Evolutionary conservation across 2,113 vertebrate genomes (phyloP).

Genomic region (Corythornis vintsioides): DNA sequence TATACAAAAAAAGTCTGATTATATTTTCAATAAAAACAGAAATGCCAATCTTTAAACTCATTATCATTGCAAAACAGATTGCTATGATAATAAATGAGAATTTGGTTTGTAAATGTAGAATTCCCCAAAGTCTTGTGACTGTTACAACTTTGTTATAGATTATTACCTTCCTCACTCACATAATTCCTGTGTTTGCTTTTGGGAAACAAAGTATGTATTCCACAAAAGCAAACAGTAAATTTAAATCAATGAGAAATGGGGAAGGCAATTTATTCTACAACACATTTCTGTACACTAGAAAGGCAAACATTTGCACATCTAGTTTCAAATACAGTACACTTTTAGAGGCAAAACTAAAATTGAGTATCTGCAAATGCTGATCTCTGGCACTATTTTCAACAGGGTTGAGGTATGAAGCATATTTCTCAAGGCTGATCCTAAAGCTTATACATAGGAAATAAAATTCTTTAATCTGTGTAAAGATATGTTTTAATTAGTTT

Average conservation of each 20-base stretch:
- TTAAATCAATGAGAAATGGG: not conserved
- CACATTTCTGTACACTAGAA: rapidly evolving
- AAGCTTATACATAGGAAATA: not conserved
- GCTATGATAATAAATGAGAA: not conserved
- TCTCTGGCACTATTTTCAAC: not conserved
- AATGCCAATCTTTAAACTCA: constrained; percentile 38
- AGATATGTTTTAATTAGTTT: not conserved
- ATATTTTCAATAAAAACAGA: constrained; percentile 30
- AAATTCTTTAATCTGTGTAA: not conserved
- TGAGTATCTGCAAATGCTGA: not conserved
- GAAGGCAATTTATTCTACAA: not conserved
- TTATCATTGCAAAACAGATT: constrained; percentile 45
- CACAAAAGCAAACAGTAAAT: not conserved
- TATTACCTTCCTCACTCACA: not conserved
- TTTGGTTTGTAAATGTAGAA: constrained; percentile 38
- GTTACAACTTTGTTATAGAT: constrained; percentile 13
- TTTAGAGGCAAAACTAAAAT: not conserved
- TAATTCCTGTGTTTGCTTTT: not conserved
- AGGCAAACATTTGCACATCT: not conserved
- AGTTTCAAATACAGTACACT: not conserved
- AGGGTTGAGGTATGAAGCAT: not conserved
- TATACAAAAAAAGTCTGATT: constrained; percentile 21
- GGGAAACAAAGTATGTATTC: not conserved
- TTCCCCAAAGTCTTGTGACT: constrained; percentile 29
- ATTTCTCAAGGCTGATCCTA: not conserved